Evolutionary conservation across 2,113 vertebrate species (phyloP).

Genomic region (Rallus limicola): DNA sequence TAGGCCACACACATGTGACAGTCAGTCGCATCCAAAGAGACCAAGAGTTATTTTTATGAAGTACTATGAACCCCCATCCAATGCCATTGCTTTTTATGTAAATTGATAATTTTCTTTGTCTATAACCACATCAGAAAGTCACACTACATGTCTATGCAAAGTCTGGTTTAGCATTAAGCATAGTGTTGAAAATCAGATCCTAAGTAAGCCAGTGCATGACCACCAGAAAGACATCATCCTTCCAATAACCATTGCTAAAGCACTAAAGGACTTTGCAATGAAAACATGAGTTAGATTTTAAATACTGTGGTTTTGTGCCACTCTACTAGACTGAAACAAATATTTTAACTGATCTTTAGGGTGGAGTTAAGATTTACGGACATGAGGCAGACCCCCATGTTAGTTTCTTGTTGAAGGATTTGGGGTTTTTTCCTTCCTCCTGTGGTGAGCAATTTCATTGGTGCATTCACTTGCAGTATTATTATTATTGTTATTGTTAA

Average conservation of each 20-base stretch:
- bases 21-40: not conserved
- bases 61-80: not conserved
- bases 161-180: not conserved
- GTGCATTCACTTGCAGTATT: no score
- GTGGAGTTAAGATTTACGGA: not conserved
- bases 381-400: not conserved
- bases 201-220: not conserved
- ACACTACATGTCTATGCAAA: rapidly evolving
- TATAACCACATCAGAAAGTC: not conserved
- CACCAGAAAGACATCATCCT: not conserved
- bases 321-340: not conserved
- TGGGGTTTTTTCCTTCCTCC: no score
- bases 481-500: no score
- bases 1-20: no score
- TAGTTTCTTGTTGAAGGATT: not conserved
- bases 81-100: rapidly evolving
- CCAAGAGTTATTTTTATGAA: not conserved
- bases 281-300: not conserved
- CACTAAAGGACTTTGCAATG: not conserved
- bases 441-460: no score
- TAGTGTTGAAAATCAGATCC: not conserved
- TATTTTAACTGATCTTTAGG: not conserved
- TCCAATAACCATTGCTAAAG: not conserved
- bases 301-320: not conserved
- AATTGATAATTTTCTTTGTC: not conserved